Evolutionary conservation across 2,113 vertebrate genomes (phyloP), one percentile per base, ranked within the genome.

Genomic region (Amphiprion percula): DNA sequence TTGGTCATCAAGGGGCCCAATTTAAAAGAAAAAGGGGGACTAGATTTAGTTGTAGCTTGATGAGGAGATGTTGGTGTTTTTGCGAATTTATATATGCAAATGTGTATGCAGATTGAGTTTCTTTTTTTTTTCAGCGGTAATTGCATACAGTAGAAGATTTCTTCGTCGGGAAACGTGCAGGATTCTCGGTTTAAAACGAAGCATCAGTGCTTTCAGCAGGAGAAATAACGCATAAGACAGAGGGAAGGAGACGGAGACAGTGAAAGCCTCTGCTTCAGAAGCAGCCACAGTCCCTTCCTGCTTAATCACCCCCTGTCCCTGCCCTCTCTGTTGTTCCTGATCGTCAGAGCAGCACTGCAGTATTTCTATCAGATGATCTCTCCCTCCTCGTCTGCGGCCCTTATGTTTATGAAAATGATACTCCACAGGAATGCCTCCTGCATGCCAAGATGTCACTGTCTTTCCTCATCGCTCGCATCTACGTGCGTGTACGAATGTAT

Each of bases 351-450:
- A 92, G 88, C 86, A 88, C 87, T 93, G 90, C 93, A 90, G 90
- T 89, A 84, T 89, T 90, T 91, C 90, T 91, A 93, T 91, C 92
- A 88, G 90, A 91, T 91, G 85, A 90, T 90, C 90, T 91, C 86
- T 88, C 90, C 90, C 82, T 87, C 72, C 82, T 92, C 81, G 89
- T 94, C 93, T 88, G 89, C 83, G 71, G 88, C 88, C 91, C 92
- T 91, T 89, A 90, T 93, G 92, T 94, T 94, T 94, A 93, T 93
- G 93, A 93, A 94, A 91, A 92, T 92, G 91, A 94, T 93, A 90
- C 88, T 92, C 91, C 80, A 72, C 90, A 90, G 91, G 91, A 94
- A 94, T 92, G 91, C 91, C 86, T 90, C 84, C 79, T 87, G 89
- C 89, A 87, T 91, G 91, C 93, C 93, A 93, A 92, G 79, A 92